Percentiles rank a stretch among this genome's conserved stretches.
phyloP scores from a whole-genome alignment of 1,140 invertebrate species.

The Drosophila lacteicornis region DNA sequence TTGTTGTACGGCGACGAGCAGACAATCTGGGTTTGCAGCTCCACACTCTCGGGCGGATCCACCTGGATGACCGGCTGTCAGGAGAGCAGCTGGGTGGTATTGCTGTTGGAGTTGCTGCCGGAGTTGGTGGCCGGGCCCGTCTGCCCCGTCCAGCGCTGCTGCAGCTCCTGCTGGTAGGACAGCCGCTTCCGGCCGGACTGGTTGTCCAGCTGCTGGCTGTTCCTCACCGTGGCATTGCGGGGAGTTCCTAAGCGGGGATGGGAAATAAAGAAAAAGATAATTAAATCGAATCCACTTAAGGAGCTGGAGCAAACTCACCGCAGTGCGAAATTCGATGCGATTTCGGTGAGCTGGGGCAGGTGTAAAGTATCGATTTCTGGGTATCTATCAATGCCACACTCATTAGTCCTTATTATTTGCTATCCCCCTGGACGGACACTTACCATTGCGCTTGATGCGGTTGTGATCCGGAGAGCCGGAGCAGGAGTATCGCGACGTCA shows the following conservation, averaged over 20 bases:
- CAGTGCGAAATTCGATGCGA: constrained; percentile 78
- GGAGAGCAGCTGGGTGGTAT: constrained; percentile 65
- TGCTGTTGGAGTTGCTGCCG: constrained; percentile 31
- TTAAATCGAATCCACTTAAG: background rate
- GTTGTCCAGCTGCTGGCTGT: constrained; percentile 34
- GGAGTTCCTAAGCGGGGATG: constrained; percentile 30
- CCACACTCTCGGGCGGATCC: constrained; percentile 41
- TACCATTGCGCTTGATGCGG: constrained; percentile 90
- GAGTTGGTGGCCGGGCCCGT: background rate
- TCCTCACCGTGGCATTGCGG: constrained; percentile 47
- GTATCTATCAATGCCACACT: constrained; percentile 63
- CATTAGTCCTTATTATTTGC: constrained; percentile 9
- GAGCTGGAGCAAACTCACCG: constrained; percentile 48
- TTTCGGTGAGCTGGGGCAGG: constrained; percentile 82
- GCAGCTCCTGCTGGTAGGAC: constrained; percentile 68
- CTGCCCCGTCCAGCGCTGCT: constrained; percentile 55
- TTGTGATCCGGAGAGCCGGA: constrained; percentile 90
- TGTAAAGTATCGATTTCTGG: constrained; percentile 84
- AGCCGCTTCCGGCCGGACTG: constrained; percentile 23
- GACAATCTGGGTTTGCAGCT: constrained; percentile 59
- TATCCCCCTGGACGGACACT: constrained; percentile 56
- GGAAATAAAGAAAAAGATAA: background rate
- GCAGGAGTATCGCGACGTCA: constrained; percentile 89
- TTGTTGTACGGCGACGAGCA: constrained; percentile 63
- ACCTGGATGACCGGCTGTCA: constrained; percentile 52